Percentiles rank a stretch among this genome's conserved stretches.
These are phyloP conservation scores for Mustela erminea DNA, from an alignment of 2,797 vertebrate species.

Conservation along the genomic window DNA sequence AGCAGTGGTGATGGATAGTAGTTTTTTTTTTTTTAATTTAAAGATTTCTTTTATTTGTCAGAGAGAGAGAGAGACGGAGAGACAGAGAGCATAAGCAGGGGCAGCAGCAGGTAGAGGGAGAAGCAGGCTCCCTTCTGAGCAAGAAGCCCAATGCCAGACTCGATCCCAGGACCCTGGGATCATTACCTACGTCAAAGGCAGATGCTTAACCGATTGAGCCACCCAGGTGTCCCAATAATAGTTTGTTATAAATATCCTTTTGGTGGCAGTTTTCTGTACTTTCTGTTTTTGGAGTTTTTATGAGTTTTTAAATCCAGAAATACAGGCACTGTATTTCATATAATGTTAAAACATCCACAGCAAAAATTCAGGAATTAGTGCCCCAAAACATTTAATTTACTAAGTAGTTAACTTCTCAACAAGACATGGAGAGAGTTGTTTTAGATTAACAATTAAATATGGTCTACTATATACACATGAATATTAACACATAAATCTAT, in stretches of 20 bases:
- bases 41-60: not conserved
- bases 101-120: not conserved
- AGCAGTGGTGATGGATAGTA: not conserved
- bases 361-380: constrained; percentile 41
- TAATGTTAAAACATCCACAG: constrained; percentile 17
- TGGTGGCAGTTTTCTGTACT: not conserved
- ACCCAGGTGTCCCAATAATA: not conserved
- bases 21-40: not conserved
- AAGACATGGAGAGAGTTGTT: not conserved
- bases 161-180: not conserved
- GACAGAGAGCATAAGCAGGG: not conserved
- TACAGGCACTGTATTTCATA: not conserved
- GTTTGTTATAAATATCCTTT: not conserved
- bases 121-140: not conserved
- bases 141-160: not conserved
- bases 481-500: not conserved
- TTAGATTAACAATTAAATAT: constrained; percentile 19
- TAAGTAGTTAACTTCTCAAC: not conserved
- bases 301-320: constrained; percentile 41
- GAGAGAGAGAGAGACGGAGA: not conserved
- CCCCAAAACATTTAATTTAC: not conserved
- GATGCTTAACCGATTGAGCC: not conserved
- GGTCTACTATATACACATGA: not conserved
- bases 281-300: not conserved
- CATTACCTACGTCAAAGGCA: not conserved